Evolutionary conservation across 2,888 invertebrate genomes (phyloP).

Genomic region (Trachelus tabidus): DNA sequence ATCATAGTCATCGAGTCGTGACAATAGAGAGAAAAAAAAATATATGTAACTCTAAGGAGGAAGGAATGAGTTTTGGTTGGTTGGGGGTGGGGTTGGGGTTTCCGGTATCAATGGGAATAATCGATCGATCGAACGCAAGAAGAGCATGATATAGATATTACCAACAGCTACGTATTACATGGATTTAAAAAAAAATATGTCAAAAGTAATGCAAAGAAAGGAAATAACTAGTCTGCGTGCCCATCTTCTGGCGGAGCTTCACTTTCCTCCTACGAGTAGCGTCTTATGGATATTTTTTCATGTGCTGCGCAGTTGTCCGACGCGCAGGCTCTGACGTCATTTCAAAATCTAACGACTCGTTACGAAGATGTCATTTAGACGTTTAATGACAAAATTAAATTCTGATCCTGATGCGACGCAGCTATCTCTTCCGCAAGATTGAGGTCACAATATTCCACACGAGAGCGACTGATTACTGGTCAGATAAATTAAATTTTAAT

Average conservation of each 20-base stretch:
- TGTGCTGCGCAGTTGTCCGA: background rate
- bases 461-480: no score
- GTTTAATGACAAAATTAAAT: no score
- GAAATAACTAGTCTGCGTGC: background rate
- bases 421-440: no score
- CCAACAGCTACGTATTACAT: background rate
- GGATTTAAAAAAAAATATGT: background rate
- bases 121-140: background rate
- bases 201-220: no score
- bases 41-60: conserved; percentile 42
- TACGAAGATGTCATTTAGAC: background rate
- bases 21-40: conserved; percentile 58
- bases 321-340: background rate
- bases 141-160: background rate
- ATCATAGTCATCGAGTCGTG: conserved; percentile 57
- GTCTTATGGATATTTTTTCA: background rate
- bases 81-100: no score
- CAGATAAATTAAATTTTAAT: no score
- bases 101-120: background rate
- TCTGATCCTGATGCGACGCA: no score
- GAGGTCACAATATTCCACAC: no score
- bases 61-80: conserved; percentile 21
- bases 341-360: background rate
- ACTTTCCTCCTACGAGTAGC: background rate
- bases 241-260: background rate